Percentiles rank a stretch among this genome's conserved stretches.
These are phyloP conservation scores for Poeciliopsis gracilis DNA, from an alignment of 2,797 vertebrate genomes.

Conservation along the genomic window DNA sequence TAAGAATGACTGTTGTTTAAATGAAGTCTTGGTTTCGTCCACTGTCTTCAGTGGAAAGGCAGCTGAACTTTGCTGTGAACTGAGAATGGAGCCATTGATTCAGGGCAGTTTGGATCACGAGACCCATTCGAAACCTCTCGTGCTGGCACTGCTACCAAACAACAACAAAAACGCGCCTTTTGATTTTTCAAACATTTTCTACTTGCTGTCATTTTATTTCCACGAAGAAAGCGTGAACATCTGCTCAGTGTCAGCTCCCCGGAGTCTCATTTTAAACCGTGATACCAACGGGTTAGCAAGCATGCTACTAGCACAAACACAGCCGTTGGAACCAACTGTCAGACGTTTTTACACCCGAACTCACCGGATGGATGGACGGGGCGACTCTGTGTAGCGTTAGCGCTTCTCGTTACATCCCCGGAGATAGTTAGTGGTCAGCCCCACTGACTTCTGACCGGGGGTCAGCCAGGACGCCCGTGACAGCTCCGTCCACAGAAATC, in stretches of 20 bases:
- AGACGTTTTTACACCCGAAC: conserved; percentile 12
- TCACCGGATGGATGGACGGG: conserved; percentile 5
- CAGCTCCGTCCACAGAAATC: conserved; percentile 21
- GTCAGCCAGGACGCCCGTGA: conserved; percentile 22
- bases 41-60: not conserved
- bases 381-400: not conserved
- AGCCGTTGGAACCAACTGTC: not conserved
- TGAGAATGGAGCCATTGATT: not conserved
- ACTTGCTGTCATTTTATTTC: not conserved
- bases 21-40: not conserved
- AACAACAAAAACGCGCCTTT: not conserved
- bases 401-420: not conserved
- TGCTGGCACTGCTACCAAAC: conserved; percentile 21
- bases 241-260: not conserved
- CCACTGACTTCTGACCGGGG: not conserved
- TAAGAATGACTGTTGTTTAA: not conserved
- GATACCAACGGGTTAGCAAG: conserved; percentile 30
- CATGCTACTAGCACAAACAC: conserved; percentile 41
- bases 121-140: conserved; percentile 23
- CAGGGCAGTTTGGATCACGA: conserved; percentile 56
- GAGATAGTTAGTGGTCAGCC: conserved; percentile 3
- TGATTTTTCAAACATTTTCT: not conserved
- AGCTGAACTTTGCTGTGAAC: not conserved
- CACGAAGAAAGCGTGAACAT: not conserved
- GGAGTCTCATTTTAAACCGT: too few species aligned